phyloP scores from a whole-genome alignment of 2,113 vertebrate species.

The Guaruba guarouba region DNA sequence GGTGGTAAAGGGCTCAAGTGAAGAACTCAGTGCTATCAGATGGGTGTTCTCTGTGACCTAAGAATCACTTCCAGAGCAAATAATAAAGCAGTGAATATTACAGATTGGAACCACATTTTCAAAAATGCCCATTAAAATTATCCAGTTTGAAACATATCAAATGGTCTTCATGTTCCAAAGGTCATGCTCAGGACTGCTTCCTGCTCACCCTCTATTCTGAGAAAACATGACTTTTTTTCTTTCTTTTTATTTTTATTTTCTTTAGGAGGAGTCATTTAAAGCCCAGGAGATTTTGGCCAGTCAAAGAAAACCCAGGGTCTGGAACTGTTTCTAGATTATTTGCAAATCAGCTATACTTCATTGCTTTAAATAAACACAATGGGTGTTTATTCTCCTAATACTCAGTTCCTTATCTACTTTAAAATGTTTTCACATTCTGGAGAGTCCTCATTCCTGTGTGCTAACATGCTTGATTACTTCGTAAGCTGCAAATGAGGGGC shows the following conservation, averaged over 20 bases:
- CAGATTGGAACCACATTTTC: not conserved
- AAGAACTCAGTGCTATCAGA: not conserved
- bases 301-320: not conserved
- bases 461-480: constrained; percentile 40
- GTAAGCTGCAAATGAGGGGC: constrained; percentile 28
- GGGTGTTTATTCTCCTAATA: not conserved
- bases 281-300: not conserved
- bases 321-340: not conserved
- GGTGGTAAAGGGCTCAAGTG: not conserved
- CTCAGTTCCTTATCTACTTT: not conserved
- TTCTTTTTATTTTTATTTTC: too few species aligned
- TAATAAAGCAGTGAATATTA: not conserved
- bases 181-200: not conserved
- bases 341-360: not conserved
- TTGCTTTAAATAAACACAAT: not conserved
- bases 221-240: not conserved
- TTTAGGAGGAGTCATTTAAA: not conserved
- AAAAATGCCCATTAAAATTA: not conserved
- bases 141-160: not conserved
- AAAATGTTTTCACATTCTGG: not conserved
- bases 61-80: not conserved
- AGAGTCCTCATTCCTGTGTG: not conserved
- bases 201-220: not conserved
- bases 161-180: not conserved
- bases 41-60: not conserved